Evolutionary conservation across 92 coral and sea anemone genomes (phyloP).

Genomic region (Paramuricea clavata): DNA sequence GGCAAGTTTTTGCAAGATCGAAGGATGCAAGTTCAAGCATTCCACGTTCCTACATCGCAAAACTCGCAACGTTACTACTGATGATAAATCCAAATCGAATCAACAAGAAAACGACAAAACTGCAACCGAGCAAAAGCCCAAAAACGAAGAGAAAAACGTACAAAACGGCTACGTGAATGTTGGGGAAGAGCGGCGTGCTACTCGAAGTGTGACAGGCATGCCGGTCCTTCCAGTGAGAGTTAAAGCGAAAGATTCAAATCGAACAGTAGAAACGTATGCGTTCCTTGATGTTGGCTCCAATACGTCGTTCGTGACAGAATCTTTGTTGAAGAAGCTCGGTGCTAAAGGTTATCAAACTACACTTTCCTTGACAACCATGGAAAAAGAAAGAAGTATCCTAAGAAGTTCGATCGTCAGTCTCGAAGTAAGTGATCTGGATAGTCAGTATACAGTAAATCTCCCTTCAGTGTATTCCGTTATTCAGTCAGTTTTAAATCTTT

Average conservation of each 20-base stretch:
- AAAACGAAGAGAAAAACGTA: conserved; percentile 6
- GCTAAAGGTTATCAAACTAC: conserved; percentile 41
- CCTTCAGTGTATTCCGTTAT: conserved; percentile 55
- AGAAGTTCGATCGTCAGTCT: conserved; percentile 55
- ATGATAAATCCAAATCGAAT: neutral
- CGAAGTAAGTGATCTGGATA: conserved; percentile 62
- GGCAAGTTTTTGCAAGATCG: conserved; percentile 53
- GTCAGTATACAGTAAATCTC: conserved; percentile 52
- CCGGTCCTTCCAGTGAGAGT: conserved; percentile 34
- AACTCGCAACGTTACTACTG: conserved; percentile 24
- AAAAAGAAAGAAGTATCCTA: conserved; percentile 43
- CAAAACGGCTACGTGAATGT: conserved; percentile 49
- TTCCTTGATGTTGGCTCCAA: conserved; percentile 13
- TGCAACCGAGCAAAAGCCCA: conserved; percentile 10
- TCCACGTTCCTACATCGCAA: conserved; percentile 69
- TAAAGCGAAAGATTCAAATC: neutral
- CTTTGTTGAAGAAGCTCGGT: conserved; percentile 62
- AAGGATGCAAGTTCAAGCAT: conserved; percentile 63
- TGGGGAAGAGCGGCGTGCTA: conserved; percentile 21
- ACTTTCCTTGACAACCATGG: conserved; percentile 64
- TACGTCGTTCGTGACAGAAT: conserved; percentile 62
- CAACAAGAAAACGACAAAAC: conserved; percentile 6
- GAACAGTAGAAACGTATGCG: conserved; percentile 33
- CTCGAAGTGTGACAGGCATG: neutral
- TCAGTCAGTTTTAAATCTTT: too few species aligned